Base-by-base conservation (phyloP, 2,797 vertebrate species). In the Acanthopagrus latus region DNA sequence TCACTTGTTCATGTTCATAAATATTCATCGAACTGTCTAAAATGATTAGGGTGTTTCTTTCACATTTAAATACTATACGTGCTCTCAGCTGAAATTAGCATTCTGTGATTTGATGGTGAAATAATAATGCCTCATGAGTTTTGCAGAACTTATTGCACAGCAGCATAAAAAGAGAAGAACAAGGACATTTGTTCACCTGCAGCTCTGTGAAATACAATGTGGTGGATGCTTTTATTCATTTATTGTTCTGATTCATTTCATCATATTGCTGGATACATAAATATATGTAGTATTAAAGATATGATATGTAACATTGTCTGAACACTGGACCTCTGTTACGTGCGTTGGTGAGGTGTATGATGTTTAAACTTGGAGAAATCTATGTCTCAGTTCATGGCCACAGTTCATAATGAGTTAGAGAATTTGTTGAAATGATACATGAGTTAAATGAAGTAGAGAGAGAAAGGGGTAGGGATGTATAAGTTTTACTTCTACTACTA, bases 61-160 rank as follows among this genome's bases (percentile, higher is more conserved):
- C 12, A 20, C 10, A n/a, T 67, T 73, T 59, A 20, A 43, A 60
- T 60, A 56, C 12, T n/a, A 41, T 12, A 55, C 12, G 17, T 65
- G n/a, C 11, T 71, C 46, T 50, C 33, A 23, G n/a, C 67, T 71
- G 3, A 55, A 56, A 70, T 70, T 43, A 56, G 54, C 46, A 76
- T 23, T 12, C 10, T n/a, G 41, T 57, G 27, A 69, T 41, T 52
- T 65, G 2, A 67, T 21, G 7, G 29, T 21, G 47, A 44, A 38
- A 60, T 46, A 47, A 57, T 23, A 7, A 2, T 46, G 14, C 46
- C 29, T 67, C 3, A 27, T 44, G 11, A 56, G 8, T 23, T 44
- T 29, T 21, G 5, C 17, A 52, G 3, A 43, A 44, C 59, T 59
- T 46, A 38, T 10, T 54, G 10, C 16, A 25, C 2, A 14, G 18